These are phyloP conservation scores for Stenodera caucasica DNA, from an alignment of 2,888 invertebrate species.

Conservation along the genomic window DNA sequence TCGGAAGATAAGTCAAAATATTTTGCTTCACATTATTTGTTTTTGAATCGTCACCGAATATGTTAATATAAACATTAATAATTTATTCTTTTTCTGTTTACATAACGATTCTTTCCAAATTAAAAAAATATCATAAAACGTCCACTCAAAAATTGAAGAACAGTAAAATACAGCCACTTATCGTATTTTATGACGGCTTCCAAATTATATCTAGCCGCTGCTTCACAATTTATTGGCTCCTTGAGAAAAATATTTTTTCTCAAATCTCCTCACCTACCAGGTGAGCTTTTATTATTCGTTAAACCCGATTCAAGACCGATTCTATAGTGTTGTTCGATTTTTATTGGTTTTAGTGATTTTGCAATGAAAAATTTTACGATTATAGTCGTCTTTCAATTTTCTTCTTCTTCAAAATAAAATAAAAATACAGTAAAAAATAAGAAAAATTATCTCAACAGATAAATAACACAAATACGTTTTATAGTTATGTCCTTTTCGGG, in stretches of 20 bases:
- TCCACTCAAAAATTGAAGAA: neutral
- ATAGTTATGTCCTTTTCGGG: neutral
- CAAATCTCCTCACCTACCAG: neutral
- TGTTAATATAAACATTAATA: no score
- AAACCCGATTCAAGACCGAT: neutral
- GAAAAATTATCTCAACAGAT: neutral
- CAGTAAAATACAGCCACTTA: slow-evolving; percentile 12
- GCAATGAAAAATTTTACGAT: slow-evolving; percentile 7
- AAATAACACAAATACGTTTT: no score
- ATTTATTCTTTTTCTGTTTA: neutral
- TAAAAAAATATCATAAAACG: neutral
- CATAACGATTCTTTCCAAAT: neutral
- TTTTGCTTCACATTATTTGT: no score
- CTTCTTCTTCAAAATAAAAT: neutral
- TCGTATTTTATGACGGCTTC: slow-evolving; percentile 1
- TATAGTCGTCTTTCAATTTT: slow-evolving; percentile 5
- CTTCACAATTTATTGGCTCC: slow-evolving; percentile 1
- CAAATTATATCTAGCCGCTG: neutral
- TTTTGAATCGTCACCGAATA: no score
- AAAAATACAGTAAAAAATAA: neutral
- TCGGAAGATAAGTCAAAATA: no score
- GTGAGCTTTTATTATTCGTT: neutral
- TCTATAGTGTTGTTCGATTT: neutral
- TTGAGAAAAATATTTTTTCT: neutral
- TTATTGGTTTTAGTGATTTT: slow-evolving; percentile 2